Base-by-base conservation (phyloP, 2,797 vertebrate species). In the Arremon aurantiirostris region DNA sequence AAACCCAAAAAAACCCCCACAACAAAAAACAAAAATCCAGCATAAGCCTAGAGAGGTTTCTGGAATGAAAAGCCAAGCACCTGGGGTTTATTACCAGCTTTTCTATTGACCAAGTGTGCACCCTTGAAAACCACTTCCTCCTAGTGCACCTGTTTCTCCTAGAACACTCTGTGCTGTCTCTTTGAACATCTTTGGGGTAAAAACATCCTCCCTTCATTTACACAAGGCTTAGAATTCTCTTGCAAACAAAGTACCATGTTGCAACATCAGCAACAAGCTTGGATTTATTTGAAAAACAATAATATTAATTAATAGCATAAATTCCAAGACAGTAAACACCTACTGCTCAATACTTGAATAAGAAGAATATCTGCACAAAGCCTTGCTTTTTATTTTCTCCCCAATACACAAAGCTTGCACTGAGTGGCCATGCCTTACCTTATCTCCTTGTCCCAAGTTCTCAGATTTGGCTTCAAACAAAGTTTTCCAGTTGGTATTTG, bases 401-500 rank as follows among this genome's bases (percentile, higher is more conserved):
- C 68, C 47, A 57, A 2, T 11, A 71, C 82, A 64, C 69, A 47
- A 55, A 55, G 55, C 37, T 82, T 20, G 32, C 2, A 23, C 42
- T 30, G 30, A 27, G 39, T 27, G 60, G 66, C 2, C 24, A 7
- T 1, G 14, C 37, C 87, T 79, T 98, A 99, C 99, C 99, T 99
- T 99, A 89, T 99, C 99, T 86, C 99, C 98, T 41, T 99, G 99
- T 66, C 99, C 99, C 94, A 99, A 98, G 93, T 99, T 99, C 96
- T 99, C 99, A 0, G 94, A 97, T 96, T 99, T 99, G 55, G 98
- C 98, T 56, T 99, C 99, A 55, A 97, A 96, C 56, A 99, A 96
- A 57, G 98, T 98, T 96, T 99, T 99, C 99, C 99, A 99, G 77
- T 99, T 99, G 93, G 98, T 97, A 81, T 93, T 98, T 55, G 92